phyloP scores from a whole-genome alignment of 2,888 invertebrate genomes.

The Tenthredo amoena region DNA sequence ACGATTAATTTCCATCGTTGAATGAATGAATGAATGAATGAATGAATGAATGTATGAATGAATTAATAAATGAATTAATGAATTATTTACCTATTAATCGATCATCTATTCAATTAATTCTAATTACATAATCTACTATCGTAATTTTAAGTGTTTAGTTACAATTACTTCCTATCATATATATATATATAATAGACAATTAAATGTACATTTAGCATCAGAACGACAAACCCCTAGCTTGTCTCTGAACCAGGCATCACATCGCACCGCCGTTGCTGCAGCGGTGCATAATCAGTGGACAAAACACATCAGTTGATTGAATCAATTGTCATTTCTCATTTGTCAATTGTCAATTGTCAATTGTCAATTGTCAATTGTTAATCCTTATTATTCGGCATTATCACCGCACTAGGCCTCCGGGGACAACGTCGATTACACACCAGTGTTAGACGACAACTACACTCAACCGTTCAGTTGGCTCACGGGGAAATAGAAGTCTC shows the following conservation, averaged over 20 bases:
- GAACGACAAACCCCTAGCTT: not conserved
- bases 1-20: not conserved
- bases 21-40: not conserved
- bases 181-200: constrained; percentile 22
- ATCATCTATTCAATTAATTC: not conserved
- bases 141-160: not conserved
- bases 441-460: constrained; percentile 17
- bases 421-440: constrained; percentile 20
- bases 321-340: constrained; percentile 32
- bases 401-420: constrained; percentile 22
- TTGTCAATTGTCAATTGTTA: constrained; percentile 3
- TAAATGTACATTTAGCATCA: constrained; percentile 8
- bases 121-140: not conserved
- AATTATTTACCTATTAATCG: not conserved
- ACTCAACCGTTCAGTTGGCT: not conserved
- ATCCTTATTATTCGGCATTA: constrained; percentile 34
- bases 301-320: constrained; percentile 17
- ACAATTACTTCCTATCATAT: constrained; percentile 15
- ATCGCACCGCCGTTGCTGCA: not conserved
- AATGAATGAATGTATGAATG: not conserved
- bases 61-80: not conserved
- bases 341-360: constrained; percentile 29
- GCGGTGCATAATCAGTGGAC: not conserved
- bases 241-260: not conserved
- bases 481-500: not conserved